Evolutionary conservation across 2,113 vertebrate genomes (phyloP).

Genomic region (Poecilia latipinna): DNA sequence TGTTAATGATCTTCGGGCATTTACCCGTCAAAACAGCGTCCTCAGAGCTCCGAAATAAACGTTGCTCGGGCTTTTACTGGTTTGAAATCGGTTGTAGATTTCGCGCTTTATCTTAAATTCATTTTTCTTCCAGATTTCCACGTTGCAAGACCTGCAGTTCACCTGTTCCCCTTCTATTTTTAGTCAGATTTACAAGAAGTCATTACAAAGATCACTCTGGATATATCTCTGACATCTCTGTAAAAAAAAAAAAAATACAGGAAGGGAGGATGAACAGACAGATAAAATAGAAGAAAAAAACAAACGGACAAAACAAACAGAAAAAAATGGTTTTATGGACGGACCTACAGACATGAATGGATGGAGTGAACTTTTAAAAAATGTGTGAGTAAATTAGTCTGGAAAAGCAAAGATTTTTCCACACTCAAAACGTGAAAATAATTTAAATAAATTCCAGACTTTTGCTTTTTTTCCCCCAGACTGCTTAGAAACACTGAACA

Average conservation of each 20-base stretch:
- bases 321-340: too few species aligned
- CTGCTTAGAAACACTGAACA: too few species aligned
- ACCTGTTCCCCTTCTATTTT: not conserved
- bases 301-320: not conserved
- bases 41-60: not conserved
- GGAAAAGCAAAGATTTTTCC: too few species aligned
- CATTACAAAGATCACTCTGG: not conserved
- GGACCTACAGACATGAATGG: too few species aligned
- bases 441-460: too few species aligned
- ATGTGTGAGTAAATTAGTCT: too few species aligned
- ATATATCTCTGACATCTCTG: not conserved
- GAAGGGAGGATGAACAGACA: not conserved
- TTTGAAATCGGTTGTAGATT: not conserved
- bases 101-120: not conserved
- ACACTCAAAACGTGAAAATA: too few species aligned
- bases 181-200: not conserved
- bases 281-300: too few species aligned
- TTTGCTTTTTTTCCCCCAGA: too few species aligned
- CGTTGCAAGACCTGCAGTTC: too few species aligned
- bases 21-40: slow-evolving; percentile 24
- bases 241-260: not conserved
- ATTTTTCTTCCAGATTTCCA: not conserved
- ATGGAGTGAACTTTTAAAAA: too few species aligned
- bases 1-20: slow-evolving; percentile 27
- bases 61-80: not conserved